Conservation (phyloP, 2,113 vertebrate genomes). For the Leuciscus idus region DNA sequence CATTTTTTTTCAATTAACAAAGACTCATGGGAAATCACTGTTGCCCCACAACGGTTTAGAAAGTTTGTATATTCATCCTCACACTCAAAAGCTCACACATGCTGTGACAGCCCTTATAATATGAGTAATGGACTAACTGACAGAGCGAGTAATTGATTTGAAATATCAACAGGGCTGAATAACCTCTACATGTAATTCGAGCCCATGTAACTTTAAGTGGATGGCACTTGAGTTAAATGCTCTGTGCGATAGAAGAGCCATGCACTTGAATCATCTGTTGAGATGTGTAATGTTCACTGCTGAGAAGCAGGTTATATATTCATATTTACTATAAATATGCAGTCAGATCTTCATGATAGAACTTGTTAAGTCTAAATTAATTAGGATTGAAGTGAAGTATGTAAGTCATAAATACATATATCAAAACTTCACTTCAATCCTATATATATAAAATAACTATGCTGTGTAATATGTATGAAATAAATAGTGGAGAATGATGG, state of each 20-base stretch:
- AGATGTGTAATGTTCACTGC: constrained; percentile 40
- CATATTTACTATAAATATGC: constrained; percentile 18
- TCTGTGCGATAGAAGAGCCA: constrained; percentile 39
- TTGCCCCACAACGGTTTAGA: not conserved
- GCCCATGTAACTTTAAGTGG: constrained; percentile 49
- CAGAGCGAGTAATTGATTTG: constrained; percentile 49
- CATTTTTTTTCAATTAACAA: constrained; percentile 24
- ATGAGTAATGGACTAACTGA: constrained; percentile 35
- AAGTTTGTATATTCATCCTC: constrained; percentile 21
- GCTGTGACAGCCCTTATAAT: constrained; percentile 35
- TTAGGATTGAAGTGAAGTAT: not conserved
- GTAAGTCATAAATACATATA: not conserved
- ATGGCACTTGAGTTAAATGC: constrained; percentile 56
- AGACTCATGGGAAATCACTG: constrained; percentile 11
- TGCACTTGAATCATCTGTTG: constrained; percentile 40
- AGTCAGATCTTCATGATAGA: not conserved
- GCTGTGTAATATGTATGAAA: not conserved
- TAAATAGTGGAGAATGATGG: not conserved
- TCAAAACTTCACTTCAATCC: no score
- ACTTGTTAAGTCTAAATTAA: not conserved
- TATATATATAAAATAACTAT: no score
- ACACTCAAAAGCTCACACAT: constrained; percentile 15
- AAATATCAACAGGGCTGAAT: constrained; percentile 52
- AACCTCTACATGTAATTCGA: constrained; percentile 53
- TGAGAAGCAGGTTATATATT: constrained; percentile 16